These are phyloP conservation scores for Cyanistes caeruleus DNA, from an alignment of 2,113 vertebrate species.

Conservation along the genomic window DNA sequence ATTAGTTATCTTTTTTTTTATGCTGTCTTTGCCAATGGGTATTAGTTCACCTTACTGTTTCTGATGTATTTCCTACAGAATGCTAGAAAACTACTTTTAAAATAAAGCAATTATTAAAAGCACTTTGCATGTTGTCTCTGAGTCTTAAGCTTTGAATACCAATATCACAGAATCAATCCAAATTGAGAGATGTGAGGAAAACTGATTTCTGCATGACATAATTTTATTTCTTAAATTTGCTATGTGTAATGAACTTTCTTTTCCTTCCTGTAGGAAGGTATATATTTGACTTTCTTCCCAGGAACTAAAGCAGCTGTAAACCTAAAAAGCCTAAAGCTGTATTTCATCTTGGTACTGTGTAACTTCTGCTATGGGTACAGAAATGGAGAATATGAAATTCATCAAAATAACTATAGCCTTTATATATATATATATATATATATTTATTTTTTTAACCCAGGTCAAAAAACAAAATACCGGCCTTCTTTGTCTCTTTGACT, in stretches of 20 bases:
- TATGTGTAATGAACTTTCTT: not conserved
- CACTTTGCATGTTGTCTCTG: not conserved
- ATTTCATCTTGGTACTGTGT: not conserved
- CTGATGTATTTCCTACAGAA: not conserved
- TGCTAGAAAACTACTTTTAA: not conserved
- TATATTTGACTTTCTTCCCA: not conserved
- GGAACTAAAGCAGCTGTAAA: not conserved
- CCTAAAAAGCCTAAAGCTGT: not conserved
- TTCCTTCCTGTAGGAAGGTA: not conserved
- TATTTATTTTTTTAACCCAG: not conserved
- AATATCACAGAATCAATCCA: not conserved
- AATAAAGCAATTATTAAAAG: not conserved
- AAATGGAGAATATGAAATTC: not conserved
- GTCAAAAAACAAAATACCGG: not conserved
- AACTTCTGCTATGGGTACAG: not conserved
- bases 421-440: not conserved
- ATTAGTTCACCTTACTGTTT: not conserved
- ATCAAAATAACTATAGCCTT: not conserved
- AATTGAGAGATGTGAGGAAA: not conserved
- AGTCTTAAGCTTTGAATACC: not conserved
- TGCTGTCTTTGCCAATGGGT: not conserved
- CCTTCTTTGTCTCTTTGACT: not conserved
- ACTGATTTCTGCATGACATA: not conserved
- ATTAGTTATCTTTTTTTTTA: not conserved
- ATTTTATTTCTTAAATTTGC: not conserved